Evolutionary conservation across 2,888 invertebrate genomes (phyloP).

Genomic region (Hermaeophaga mercurialis): DNA sequence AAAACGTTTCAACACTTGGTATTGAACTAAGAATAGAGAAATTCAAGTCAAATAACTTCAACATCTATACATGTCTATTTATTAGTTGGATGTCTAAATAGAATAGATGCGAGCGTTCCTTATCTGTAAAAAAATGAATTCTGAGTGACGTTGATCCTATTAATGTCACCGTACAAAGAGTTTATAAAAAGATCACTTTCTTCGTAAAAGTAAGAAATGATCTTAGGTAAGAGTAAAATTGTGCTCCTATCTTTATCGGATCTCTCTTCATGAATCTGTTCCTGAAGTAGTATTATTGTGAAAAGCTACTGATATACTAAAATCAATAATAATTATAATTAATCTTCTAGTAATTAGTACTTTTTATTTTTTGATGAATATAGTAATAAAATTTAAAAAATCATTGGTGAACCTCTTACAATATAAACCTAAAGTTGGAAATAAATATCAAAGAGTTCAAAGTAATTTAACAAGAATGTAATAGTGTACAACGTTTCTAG

Average conservation of each 20-base stretch:
- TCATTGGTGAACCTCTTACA: too few species aligned
- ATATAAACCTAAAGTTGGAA: too few species aligned
- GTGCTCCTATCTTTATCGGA: constrained; percentile 11
- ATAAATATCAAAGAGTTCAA: too few species aligned
- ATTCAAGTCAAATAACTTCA: too few species aligned
- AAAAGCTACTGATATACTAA: constrained; percentile 23
- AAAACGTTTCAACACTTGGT: too few species aligned
- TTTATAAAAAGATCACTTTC: constrained; percentile 34
- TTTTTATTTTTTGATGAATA: too few species aligned
- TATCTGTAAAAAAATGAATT: constrained; percentile 21
- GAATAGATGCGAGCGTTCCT: not conserved
- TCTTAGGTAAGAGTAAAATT: constrained; percentile 27
- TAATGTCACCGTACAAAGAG: constrained; percentile 22
- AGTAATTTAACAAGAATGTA: too few species aligned
- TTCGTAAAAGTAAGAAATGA: constrained; percentile 29
- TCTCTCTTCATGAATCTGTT: constrained; percentile 28
- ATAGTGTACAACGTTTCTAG: too few species aligned
- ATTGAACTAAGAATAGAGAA: too few species aligned
- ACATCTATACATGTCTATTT: not conserved
- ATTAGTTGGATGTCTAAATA: constrained; percentile 12
- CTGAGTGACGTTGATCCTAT: constrained; percentile 30
- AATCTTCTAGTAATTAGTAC: too few species aligned
- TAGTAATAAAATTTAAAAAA: too few species aligned
- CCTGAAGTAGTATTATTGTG: constrained; percentile 17
- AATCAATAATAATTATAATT: too few species aligned